phyloP scores from a whole-genome alignment of 2,113 vertebrate species.

The Tetrao urogallus region DNA sequence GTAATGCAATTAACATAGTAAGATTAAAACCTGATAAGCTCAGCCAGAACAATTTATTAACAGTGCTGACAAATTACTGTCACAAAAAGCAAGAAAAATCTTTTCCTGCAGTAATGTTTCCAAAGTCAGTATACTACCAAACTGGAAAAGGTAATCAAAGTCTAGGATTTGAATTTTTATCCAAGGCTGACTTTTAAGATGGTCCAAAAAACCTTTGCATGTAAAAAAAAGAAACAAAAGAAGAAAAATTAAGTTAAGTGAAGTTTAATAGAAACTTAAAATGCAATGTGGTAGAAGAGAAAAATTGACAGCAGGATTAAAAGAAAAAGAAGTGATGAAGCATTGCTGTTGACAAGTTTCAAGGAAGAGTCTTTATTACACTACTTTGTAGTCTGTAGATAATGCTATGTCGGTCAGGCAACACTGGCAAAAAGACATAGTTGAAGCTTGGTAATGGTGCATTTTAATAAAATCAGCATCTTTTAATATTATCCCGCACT shows the following conservation, averaged over 20 bases:
- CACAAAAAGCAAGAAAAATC: background rate
- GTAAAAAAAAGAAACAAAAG: background rate
- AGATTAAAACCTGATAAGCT: background rate
- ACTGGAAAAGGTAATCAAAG: background rate
- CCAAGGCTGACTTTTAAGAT: background rate
- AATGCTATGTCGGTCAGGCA: background rate
- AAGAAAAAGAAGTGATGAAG: background rate
- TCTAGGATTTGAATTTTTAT: background rate
- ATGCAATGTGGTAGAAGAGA: background rate
- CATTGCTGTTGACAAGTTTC: background rate
- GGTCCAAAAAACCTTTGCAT: background rate
- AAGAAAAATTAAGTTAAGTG: background rate
- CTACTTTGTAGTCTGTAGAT: background rate
- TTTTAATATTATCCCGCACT: background rate
- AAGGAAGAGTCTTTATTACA: background rate
- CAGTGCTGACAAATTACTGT: background rate
- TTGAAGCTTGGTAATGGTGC: background rate
- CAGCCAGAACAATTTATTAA: background rate
- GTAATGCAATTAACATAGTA: background rate
- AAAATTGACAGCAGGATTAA: background rate
- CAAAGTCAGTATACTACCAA: background rate
- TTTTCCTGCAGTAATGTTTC: background rate
- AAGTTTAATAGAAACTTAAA: background rate
- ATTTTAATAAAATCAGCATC: background rate
- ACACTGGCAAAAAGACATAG: background rate